These are phyloP conservation scores for Otocyon megalotis DNA, from an alignment of 2,113 vertebrate species.

Conservation along the genomic window DNA sequence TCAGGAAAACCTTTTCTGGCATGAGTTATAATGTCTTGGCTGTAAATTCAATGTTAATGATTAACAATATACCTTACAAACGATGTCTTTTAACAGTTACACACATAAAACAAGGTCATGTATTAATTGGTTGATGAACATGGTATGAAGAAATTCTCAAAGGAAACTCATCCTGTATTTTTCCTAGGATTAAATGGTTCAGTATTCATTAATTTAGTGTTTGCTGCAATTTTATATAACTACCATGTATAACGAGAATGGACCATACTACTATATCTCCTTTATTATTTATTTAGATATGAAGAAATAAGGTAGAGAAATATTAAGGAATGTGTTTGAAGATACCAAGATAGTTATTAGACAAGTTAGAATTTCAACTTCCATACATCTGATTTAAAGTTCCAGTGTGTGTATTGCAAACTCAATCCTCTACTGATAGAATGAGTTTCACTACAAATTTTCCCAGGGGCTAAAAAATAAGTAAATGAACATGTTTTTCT, in stretches of 20 bases:
- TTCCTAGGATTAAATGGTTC: neutral
- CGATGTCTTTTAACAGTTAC: neutral
- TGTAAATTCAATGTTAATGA: neutral
- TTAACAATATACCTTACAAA: neutral
- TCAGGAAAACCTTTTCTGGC: neutral
- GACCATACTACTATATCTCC: neutral
- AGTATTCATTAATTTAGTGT: neutral
- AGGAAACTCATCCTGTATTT: neutral
- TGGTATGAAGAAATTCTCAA: neutral
- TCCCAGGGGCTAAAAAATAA: neutral
- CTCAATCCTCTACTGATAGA: neutral
- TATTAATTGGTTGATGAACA: neutral
- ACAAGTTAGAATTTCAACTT: neutral
- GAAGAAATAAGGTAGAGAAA: neutral
- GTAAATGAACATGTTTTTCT: neutral
- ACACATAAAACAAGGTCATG: neutral
- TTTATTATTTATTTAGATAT: neutral
- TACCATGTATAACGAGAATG: neutral
- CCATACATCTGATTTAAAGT: neutral
- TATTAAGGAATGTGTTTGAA: neutral
- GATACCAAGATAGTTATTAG: neutral
- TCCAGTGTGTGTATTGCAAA: rapidly evolving
- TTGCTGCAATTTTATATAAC: neutral
- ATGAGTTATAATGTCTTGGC: neutral
- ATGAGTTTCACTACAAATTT: neutral